Conservation (phyloP, 2,888 invertebrate genomes). For the Drosophila leonis region DNA sequence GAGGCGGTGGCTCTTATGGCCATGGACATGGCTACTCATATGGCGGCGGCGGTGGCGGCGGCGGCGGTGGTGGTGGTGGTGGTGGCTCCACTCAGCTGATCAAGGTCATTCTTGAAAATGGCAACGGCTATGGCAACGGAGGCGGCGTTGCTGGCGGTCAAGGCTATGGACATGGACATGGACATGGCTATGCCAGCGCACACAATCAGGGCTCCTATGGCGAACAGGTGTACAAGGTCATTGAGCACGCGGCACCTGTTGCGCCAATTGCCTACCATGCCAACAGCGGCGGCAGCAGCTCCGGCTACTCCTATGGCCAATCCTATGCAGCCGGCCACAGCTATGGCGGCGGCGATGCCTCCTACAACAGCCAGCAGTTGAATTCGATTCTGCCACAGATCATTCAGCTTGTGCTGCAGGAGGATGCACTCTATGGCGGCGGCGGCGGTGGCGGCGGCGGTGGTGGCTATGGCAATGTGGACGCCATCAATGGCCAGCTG, state of each 20-base stretch:
- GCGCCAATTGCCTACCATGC: conserved; percentile 53
- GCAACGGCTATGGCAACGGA: conserved; percentile 34
- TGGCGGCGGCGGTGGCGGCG: conserved; percentile 35
- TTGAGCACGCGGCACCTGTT: conserved; percentile 61
- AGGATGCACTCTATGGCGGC: conserved; percentile 52
- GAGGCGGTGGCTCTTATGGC: conserved; percentile 22
- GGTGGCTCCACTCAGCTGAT: conserved; percentile 68
- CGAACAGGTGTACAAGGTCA: conserved; percentile 71
- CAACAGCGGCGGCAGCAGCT: conserved; percentile 32
- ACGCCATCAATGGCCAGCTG: conserved; percentile 67
- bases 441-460: conserved; percentile 50
- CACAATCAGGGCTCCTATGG: conserved; percentile 43
- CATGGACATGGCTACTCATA: conserved; percentile 46
- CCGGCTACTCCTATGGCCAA: conserved; percentile 48
- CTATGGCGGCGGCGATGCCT: conserved; percentile 37
- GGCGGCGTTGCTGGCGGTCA: conserved; percentile 34
- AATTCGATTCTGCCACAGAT: conserved; percentile 79
- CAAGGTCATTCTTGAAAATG: conserved; percentile 67
- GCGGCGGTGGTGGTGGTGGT: conserved; percentile 20
- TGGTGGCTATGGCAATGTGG: conserved; percentile 48
- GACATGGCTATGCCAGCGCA: conserved; percentile 44
- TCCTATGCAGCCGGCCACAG: conserved; percentile 63
- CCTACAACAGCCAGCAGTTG: conserved; percentile 54
- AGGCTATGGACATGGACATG: conserved; percentile 18
- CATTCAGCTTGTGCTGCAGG: conserved; percentile 74